Percentiles rank a stretch among this genome's conserved stretches.
phyloP scores from a whole-genome alignment of 2,888 invertebrate species.

The Tridacna crocea region DNA sequence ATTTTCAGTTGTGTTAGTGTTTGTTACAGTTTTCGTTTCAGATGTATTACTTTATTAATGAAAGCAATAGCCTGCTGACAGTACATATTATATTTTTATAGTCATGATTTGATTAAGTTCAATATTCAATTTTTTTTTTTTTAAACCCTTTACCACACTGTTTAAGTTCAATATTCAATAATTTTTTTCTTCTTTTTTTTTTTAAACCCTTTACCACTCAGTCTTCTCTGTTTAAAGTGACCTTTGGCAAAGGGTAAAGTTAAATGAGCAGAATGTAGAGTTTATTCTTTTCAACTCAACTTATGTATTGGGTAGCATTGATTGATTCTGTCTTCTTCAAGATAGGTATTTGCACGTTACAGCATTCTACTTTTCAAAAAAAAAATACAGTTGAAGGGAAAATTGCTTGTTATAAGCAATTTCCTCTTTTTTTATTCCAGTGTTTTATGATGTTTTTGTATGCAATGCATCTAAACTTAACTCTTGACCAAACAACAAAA shows the following conservation, averaged over 20 bases:
- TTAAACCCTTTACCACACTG: background rate
- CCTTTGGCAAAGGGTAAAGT: background rate
- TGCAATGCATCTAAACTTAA: too few species aligned
- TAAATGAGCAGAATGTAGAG: background rate
- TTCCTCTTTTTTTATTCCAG: background rate
- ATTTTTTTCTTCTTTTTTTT: too few species aligned
- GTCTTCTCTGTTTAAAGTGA: background rate
- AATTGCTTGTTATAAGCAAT: background rate
- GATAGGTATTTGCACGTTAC: background rate
- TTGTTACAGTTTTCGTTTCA: too few species aligned
- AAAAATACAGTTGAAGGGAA: background rate
- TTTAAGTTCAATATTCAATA: background rate
- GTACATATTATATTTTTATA: background rate
- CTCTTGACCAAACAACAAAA: too few species aligned
- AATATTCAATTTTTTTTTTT: background rate
- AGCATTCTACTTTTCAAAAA: background rate
- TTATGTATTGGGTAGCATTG: too few species aligned
- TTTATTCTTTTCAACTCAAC: too few species aligned
- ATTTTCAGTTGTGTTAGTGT: too few species aligned
- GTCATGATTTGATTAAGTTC: background rate
- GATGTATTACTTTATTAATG: too few species aligned
- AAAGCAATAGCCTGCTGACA: background rate
- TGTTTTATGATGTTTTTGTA: too few species aligned
- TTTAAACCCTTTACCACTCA: background rate
- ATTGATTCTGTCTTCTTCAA: background rate